A percentile compares a stretch with the other conserved stretches of the same genome.
phyloP scores from a whole-genome alignment of 2,888 invertebrate genomes.

The Cheilosia soror region DNA sequence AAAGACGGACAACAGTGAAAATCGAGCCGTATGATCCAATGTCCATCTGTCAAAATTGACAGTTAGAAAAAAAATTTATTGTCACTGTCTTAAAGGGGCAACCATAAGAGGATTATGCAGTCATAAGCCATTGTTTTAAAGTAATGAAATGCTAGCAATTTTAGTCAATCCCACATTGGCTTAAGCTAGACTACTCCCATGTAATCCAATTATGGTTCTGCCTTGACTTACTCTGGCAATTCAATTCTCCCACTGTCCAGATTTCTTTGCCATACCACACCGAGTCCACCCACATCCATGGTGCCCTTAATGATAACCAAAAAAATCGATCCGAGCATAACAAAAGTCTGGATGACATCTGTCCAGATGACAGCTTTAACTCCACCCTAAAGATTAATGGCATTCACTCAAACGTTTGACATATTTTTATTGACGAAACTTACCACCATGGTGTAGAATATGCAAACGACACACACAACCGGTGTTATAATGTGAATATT shows the following conservation, averaged over 20 bases:
- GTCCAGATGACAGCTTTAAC: slow-evolving; percentile 93
- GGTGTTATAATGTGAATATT: slow-evolving; percentile 92
- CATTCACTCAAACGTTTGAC: not conserved
- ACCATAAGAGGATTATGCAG: too few relatives aligned
- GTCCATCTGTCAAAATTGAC: slow-evolving; percentile 87
- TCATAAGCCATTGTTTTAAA: too few relatives aligned
- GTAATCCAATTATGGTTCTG: too few relatives aligned
- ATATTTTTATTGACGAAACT: slow-evolving; percentile 82
- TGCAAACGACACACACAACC: slow-evolving; percentile 90
- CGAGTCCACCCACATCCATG: slow-evolving; percentile 88
- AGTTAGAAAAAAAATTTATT: not conserved
- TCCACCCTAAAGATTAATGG: slow-evolving; percentile 86
- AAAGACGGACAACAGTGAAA: slow-evolving; percentile 90
- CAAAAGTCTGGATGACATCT: slow-evolving; percentile 90
- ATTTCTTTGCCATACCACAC: slow-evolving; percentile 87
- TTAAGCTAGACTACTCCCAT: too few relatives aligned
- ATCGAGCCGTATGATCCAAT: slow-evolving; percentile 90
- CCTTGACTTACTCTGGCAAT: slow-evolving; percentile 86
- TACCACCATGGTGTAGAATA: slow-evolving; percentile 96
- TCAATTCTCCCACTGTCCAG: slow-evolving; percentile 89
- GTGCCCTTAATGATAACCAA: slow-evolving; percentile 90
- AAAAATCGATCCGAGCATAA: slow-evolving; percentile 90
- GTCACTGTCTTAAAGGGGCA: too few relatives aligned
- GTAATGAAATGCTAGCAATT: too few relatives aligned
- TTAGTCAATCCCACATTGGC: not conserved